A percentile compares a stretch with the other conserved stretches of the same genome.
Evolutionary conservation across 2,113 vertebrate genomes (phyloP).

Genomic region (Ciconia stormi): DNA sequence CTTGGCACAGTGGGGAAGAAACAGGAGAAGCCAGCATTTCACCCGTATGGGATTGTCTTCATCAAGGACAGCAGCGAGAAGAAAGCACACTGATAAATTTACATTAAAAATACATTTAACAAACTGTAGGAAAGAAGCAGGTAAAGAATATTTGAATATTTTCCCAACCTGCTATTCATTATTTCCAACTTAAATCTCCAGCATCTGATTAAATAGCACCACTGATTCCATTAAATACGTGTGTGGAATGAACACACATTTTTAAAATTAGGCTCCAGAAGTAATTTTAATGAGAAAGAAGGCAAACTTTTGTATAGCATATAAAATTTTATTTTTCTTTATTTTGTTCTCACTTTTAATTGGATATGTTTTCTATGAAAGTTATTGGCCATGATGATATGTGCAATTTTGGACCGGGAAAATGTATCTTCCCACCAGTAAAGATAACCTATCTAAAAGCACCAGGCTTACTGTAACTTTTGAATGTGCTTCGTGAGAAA

Average conservation of each 20-base stretch:
- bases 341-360: not conserved
- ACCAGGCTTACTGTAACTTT: not conserved
- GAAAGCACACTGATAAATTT: not conserved
- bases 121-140: not conserved
- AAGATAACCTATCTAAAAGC: not conserved
- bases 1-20: not conserved
- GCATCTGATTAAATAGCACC: slow-evolving; percentile 29
- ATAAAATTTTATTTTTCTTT: not conserved
- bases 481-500: not conserved
- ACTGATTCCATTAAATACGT: slow-evolving; percentile 2
- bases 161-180: not conserved
- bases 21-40: not conserved
- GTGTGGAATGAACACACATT: not conserved
- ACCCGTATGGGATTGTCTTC: not conserved
- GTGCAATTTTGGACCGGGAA: not conserved
- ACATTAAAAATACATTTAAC: slow-evolving; percentile 14
- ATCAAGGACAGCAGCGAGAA: not conserved
- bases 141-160: not conserved
- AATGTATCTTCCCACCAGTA: not conserved
- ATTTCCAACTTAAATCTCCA: slow-evolving; percentile 17
- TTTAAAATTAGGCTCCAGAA: not conserved
- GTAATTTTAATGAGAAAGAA: not conserved
- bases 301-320: not conserved
- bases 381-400: not conserved
- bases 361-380: not conserved